Evolutionary conservation across 2,113 vertebrate genomes (phyloP).

Genomic region (Ameiurus melas): DNA sequence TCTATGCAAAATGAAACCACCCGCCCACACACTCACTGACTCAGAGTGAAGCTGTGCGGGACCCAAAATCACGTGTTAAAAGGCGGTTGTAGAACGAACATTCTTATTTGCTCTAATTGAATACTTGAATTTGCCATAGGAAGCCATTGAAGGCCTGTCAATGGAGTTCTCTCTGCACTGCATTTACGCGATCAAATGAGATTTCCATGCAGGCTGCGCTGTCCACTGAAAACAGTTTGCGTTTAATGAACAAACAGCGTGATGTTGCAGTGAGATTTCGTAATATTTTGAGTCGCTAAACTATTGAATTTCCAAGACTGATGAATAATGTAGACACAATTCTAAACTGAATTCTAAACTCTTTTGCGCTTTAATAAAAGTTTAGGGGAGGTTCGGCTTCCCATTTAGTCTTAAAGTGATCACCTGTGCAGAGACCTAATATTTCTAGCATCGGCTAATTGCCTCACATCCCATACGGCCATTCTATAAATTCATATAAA

Average conservation of each 20-base stretch:
- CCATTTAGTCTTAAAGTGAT: not conserved
- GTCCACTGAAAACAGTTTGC: not conserved
- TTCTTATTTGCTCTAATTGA: not conserved
- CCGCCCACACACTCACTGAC: not conserved
- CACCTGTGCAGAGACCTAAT: not conserved
- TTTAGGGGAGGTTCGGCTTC: not conserved
- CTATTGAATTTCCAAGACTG: not conserved
- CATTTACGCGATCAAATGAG: not conserved
- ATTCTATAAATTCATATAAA: not conserved
- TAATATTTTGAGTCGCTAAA: not conserved
- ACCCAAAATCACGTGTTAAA: not conserved
- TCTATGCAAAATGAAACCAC: not conserved
- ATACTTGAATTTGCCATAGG: not conserved
- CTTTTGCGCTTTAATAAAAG: not conserved
- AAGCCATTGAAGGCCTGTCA: not conserved
- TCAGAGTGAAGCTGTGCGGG: not conserved
- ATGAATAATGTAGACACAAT: not conserved
- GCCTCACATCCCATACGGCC: not conserved
- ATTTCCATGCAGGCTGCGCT: not conserved
- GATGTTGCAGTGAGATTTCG: not conserved
- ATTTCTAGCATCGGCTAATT: conserved; percentile 2
- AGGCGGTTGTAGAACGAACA: not conserved
- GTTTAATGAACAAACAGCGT: not conserved
- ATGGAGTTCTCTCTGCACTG: not conserved
- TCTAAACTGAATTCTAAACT: not conserved